Evolutionary conservation across 2,888 invertebrate species (phyloP), one percentile per base, ranked within the genome.

Genomic region (Ramazzottius varieornatus): DNA sequence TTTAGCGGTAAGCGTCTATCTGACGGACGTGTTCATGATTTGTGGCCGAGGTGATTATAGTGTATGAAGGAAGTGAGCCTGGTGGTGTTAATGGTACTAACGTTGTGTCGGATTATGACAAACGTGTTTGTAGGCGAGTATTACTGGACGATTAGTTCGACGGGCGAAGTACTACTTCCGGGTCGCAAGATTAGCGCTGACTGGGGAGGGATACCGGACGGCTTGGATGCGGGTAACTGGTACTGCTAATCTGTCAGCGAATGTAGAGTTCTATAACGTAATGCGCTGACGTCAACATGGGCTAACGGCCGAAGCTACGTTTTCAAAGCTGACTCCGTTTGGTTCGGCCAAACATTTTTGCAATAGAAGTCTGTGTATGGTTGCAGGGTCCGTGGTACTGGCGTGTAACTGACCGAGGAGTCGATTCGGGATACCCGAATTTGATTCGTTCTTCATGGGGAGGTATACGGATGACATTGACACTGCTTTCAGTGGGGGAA

Each of bases 401-500:
- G 72, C 73, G 72, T 65, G 73, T 73, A 65, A 69, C 70, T 65
- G 71, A 72, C 68, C 68, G 54, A 24, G 24, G 24, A 29, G 24
- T 54, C 29, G 54, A 69, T 29, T 70, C 71, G 46, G 68, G 68
- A 1, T 72, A 72, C 65, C 73, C 73, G 2, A 70, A 71, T 46
- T 68, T 69, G 40, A 75, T 75, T 24, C 68, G 69, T 2, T 70
- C 71, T 32, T 73, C 73, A 1, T 75, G 74, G 67, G 70, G 70
- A 24, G 75, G 75, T 1, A 69, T 75, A 4, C 75, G 2, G 67
- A 69, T 63, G 70, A 73, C 65, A 68, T 75, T 1, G 74, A 74
- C 66, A 72, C 74, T 1, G 72, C 73, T 29, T 74, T 75, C 73
- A 74, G 1, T 75, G 74, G 73, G 72, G 73, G 46, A 73, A 73